phyloP scores from a whole-genome alignment of 2,888 invertebrate species.

The Hirtodrosophila cameraria region DNA sequence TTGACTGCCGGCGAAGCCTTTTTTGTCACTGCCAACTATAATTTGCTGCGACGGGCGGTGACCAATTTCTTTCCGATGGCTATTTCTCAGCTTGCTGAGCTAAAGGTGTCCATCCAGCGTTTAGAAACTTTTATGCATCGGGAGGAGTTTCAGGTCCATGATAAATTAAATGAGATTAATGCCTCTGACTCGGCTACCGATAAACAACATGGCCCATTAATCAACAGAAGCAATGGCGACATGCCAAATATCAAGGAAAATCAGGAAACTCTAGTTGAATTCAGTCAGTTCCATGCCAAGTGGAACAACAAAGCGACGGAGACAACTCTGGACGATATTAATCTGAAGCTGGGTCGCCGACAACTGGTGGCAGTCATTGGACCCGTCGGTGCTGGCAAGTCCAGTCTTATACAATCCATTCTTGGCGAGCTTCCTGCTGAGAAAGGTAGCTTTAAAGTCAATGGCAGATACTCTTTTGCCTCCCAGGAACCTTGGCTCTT shows the following conservation, averaged over 20 bases:
- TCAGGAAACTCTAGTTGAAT: conserved; percentile 83
- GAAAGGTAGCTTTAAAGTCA: conserved; percentile 85
- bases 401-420: conserved; percentile 85
- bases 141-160: conserved; percentile 84
- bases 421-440: conserved; percentile 85
- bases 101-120: conserved; percentile 86
- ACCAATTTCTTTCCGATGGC: conserved; percentile 94
- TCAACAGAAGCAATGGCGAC: conserved; percentile 10
- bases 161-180: conserved; percentile 54
- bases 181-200: conserved; percentile 15
- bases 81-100: conserved; percentile 87
- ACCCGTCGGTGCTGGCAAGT: conserved; percentile 89
- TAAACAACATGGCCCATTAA: conserved; percentile 36
- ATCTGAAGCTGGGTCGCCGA: conserved; percentile 87
- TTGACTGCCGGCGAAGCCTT: conserved; percentile 93
- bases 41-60: conserved; percentile 92
- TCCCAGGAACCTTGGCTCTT: conserved; percentile 94
- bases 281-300: conserved; percentile 88
- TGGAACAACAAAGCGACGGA: conserved; percentile 87
- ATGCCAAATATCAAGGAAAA: conserved; percentile 4
- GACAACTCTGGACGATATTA: conserved; percentile 88
- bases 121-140: conserved; percentile 86
- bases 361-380: conserved; percentile 88
- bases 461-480: conserved; percentile 88
- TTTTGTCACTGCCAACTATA: conserved; percentile 94